Evolutionary conservation across 2,113 vertebrate species (phyloP).

Genomic region (Cichladusa arquata): DNA sequence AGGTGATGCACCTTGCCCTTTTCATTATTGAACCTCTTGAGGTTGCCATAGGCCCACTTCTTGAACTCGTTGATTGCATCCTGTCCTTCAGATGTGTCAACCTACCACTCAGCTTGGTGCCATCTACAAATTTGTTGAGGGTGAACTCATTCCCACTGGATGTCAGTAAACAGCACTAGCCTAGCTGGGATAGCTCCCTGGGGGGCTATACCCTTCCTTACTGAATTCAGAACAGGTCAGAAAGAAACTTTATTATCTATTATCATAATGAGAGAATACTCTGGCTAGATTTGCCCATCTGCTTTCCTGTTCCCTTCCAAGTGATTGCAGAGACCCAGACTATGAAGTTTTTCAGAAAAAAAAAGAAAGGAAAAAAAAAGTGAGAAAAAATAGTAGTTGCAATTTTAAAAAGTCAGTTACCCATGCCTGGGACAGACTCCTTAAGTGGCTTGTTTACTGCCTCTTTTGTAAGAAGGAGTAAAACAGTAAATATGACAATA

Average conservation of each 20-base stretch:
- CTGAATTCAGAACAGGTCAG: background rate
- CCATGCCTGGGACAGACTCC: background rate
- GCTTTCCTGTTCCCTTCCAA: background rate
- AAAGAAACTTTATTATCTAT: background rate
- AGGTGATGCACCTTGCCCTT: background rate
- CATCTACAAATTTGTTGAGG: background rate
- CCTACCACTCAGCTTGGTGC: background rate
- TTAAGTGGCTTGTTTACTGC: background rate
- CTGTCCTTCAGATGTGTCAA: background rate
- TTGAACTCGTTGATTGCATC: background rate
- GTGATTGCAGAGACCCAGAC: background rate
- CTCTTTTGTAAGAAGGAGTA: background rate
- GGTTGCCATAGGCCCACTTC: background rate
- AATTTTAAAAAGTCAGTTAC: background rate
- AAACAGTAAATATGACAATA: background rate
- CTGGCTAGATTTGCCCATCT: background rate
- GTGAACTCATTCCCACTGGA: accelerated
- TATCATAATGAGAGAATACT: background rate
- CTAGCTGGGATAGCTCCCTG: background rate
- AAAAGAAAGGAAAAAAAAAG: background rate
- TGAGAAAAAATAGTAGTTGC: background rate
- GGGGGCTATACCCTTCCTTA: background rate
- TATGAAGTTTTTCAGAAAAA: background rate
- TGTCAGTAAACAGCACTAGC: background rate
- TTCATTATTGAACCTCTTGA: background rate